Percentiles rank a stretch among this genome's conserved stretches.
Conservation (phyloP, 64 coral and sea anemone genomes). For the Stylophora pistillata region DNA sequence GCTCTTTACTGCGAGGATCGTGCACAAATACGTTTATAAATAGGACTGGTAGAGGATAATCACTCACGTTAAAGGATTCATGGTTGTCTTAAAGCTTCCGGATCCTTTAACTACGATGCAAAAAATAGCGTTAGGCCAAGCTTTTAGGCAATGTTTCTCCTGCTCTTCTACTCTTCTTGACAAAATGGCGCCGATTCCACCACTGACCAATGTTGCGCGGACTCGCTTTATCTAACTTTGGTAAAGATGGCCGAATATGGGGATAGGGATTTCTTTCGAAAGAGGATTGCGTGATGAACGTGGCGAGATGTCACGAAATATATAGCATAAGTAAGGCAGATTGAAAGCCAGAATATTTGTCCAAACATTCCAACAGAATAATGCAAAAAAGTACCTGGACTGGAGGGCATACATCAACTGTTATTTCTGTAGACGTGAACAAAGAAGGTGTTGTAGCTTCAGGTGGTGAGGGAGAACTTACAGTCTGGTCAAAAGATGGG, state of each 20-base stretch:
- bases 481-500: conserved; percentile 81
- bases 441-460: conserved; percentile 67
- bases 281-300: background rate
- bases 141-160: background rate
- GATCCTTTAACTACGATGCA: background rate
- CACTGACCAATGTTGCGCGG: background rate
- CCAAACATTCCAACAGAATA: background rate
- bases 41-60: background rate
- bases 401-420: conserved; percentile 70
- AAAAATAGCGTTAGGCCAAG: background rate
- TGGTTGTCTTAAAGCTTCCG: background rate
- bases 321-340: too few species aligned
- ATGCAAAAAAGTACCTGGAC: conserved; percentile 72
- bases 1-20: too few species aligned
- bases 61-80: conserved; percentile 99
- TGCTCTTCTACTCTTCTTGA: background rate
- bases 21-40: too few species aligned
- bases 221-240: background rate
- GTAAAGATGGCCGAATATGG: conserved; percentile 30
- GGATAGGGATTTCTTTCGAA: background rate
- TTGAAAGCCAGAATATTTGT: background rate
- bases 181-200: conserved; percentile 2
- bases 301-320: background rate
- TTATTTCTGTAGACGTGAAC: conserved; percentile 76
- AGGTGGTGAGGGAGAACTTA: conserved; percentile 76